Evolutionary conservation across 2,888 invertebrate species (phyloP).

Genomic region (Heliothis peltigera): DNA sequence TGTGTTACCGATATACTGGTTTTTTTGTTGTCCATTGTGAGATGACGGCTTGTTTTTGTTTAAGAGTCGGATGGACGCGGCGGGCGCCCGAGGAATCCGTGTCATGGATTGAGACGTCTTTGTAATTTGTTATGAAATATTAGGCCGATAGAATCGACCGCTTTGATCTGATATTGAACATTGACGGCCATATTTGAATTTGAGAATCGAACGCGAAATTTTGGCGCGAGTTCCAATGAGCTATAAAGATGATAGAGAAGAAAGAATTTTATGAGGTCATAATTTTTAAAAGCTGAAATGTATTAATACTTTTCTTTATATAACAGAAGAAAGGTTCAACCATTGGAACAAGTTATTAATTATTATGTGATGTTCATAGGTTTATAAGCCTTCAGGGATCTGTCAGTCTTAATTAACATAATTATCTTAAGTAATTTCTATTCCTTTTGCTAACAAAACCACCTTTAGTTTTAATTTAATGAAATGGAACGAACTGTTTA

Average conservation of each 20-base stretch:
- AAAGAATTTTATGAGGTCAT: neutral
- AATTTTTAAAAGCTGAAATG: neutral
- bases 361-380: too few relatives aligned
- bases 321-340: neutral
- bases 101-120: conserved; percentile 77
- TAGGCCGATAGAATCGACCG: conserved; percentile 69
- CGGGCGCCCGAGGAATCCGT: conserved; percentile 69
- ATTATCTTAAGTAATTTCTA: neutral
- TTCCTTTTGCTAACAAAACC: neutral
- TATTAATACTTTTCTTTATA: neutral
- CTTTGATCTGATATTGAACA: conserved; percentile 57
- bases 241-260: neutral
- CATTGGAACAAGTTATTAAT: too few relatives aligned
- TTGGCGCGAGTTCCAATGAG: conserved; percentile 31
- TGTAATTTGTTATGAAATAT: conserved; percentile 82
- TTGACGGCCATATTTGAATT: conserved; percentile 51
- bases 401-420: neutral
- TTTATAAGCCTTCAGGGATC: neutral
- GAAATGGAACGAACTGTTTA: conserved; percentile 18
- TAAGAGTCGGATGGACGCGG: conserved; percentile 64
- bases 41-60: conserved; percentile 79
- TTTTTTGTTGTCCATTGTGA: conserved; percentile 79
- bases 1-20: conserved; percentile 88
- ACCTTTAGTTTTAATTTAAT: conserved; percentile 8
- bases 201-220: conserved; percentile 52